These are phyloP conservation scores for Pygoscelis antarcticus DNA, from an alignment of 2,113 vertebrate genomes.

Conservation along the genomic window DNA sequence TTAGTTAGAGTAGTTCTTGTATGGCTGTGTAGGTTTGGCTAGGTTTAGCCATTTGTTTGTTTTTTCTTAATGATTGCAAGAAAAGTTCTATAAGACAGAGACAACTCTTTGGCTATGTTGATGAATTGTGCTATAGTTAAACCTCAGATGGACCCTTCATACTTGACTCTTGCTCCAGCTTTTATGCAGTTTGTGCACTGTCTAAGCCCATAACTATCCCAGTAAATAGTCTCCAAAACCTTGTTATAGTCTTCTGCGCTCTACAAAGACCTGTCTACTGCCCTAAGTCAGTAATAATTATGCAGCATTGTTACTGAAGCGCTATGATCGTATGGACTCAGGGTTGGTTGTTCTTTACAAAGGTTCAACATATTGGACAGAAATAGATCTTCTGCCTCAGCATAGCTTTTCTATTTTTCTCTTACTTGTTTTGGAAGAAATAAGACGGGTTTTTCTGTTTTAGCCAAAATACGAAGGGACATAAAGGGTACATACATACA, in stretches of 20 bases:
- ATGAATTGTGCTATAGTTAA: background rate
- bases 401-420: background rate
- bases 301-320: background rate
- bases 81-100: background rate
- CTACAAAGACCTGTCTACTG: background rate
- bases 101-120: background rate
- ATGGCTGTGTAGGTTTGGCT: background rate
- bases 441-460: background rate
- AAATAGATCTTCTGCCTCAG: background rate
- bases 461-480: rapidly evolving
- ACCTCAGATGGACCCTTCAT: background rate
- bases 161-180: background rate
- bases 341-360: background rate
- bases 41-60: background rate
- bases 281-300: background rate
- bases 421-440: background rate
- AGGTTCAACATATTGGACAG: background rate
- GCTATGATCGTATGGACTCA: rapidly evolving
- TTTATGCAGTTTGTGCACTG: background rate
- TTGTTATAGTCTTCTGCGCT: background rate
- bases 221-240: background rate
- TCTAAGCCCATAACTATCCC: background rate
- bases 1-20: background rate
- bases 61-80: background rate
- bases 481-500: rapidly evolving